Conservation (phyloP, 2,797 vertebrate species). For the Pogoniulus pusillus region DNA sequence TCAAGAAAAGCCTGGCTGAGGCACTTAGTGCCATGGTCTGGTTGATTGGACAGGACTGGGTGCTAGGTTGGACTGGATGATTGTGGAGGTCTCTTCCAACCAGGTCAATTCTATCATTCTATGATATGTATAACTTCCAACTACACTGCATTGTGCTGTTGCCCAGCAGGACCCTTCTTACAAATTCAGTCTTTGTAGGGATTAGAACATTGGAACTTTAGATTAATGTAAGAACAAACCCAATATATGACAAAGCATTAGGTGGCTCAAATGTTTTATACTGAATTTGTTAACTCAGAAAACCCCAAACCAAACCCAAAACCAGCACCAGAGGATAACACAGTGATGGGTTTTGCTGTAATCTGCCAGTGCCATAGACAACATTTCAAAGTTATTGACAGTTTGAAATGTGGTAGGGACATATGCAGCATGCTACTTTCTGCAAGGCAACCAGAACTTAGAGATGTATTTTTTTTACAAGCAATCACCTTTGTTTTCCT, state of each 20-base stretch:
- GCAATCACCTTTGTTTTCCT: slow-evolving; percentile 25
- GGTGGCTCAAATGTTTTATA: not conserved
- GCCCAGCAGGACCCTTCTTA: not conserved
- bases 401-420: not conserved
- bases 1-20: no score
- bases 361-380: not conserved
- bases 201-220: not conserved
- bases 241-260: not conserved
- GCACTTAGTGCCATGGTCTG: no score
- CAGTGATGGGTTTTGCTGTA: not conserved
- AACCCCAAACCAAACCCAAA: no score
- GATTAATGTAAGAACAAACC: not conserved
- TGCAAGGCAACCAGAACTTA: not conserved
- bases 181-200: not conserved
- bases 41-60: no score
- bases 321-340: not conserved
- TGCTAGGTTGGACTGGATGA: no score
- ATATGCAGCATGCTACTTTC: not conserved
- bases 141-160: not conserved
- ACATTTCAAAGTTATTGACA: not conserved
- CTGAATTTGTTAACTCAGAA: not conserved
- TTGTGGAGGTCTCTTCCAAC: no score
- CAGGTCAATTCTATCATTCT: no score
- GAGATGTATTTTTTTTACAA: not conserved
- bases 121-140: not conserved